phyloP scores from a whole-genome alignment of 2,113 vertebrate genomes.

The Anolis carolinensis region DNA sequence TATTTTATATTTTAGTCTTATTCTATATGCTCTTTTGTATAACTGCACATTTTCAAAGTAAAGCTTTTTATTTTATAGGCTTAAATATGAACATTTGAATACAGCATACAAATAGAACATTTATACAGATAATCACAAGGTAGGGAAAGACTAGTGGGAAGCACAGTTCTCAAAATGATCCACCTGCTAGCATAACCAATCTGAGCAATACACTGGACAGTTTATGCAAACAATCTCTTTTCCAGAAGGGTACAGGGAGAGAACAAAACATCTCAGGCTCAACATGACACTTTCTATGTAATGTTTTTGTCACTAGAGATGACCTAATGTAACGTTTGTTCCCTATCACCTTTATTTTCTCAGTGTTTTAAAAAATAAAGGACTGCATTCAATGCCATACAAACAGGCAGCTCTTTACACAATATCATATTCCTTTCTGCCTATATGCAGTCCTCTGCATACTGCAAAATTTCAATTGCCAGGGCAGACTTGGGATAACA shows the following conservation, averaged over 20 bases:
- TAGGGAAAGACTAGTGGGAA: background rate
- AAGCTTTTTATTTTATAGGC: background rate
- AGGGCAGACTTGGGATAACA: too few relatives aligned
- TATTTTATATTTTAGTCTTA: background rate
- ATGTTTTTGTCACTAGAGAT: background rate
- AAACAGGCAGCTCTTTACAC: too few relatives aligned
- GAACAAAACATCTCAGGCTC: background rate
- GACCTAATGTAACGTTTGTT: background rate
- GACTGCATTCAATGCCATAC: too few relatives aligned
- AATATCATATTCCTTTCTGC: too few relatives aligned
- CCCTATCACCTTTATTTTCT: background rate
- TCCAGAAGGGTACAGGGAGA: background rate
- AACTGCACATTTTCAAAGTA: background rate
- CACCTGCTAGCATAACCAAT: background rate
- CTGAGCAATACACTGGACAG: constrained; percentile 8
- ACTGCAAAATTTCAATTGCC: too few relatives aligned
- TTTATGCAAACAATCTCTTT: background rate
- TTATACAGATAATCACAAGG: background rate
- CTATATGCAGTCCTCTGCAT: too few relatives aligned
- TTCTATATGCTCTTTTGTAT: background rate
- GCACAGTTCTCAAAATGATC: background rate
- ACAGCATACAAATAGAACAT: background rate
- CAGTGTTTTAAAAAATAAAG: background rate
- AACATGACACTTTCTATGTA: background rate
- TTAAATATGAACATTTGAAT: background rate